Percentiles rank a stretch among this genome's conserved stretches.
Conservation (phyloP, 2,888 invertebrate genomes). For the Epinotia nisella region DNA sequence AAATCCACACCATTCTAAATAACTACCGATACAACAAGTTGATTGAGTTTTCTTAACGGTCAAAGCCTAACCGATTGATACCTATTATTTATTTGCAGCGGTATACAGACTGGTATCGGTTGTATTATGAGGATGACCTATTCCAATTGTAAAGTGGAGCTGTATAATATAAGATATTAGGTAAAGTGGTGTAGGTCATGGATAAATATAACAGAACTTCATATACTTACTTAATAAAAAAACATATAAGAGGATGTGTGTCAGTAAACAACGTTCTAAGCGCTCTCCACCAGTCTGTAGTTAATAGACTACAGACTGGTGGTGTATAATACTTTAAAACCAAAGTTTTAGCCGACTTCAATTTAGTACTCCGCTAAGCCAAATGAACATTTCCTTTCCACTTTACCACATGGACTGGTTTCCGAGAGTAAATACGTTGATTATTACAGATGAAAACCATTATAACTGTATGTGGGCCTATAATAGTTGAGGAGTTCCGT, state of each 20-base stretch:
- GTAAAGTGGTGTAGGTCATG: not conserved
- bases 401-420: no score
- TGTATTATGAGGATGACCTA: not conserved
- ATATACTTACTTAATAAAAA: not conserved
- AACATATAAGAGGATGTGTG: not conserved
- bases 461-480: no score
- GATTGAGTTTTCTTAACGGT: conserved; percentile 11
- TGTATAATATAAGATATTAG: not conserved
- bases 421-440: no score
- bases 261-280: not conserved
- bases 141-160: not conserved
- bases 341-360: no score
- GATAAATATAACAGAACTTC: not conserved
- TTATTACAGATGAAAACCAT: no score
- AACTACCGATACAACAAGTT: conserved; percentile 57
- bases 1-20: conserved; percentile 71
- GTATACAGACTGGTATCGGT: conserved; percentile 2
- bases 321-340: no score
- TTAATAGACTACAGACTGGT: no score
- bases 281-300: no score
- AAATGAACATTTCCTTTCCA: no score
- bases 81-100: not conserved
- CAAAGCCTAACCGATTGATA: not conserved
- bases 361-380: no score
- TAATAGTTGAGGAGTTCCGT: no score